A percentile compares a stretch with the other conserved stretches of the same genome.
Conservation (phyloP, 2,113 vertebrate species). For the Apteryx owenii region DNA sequence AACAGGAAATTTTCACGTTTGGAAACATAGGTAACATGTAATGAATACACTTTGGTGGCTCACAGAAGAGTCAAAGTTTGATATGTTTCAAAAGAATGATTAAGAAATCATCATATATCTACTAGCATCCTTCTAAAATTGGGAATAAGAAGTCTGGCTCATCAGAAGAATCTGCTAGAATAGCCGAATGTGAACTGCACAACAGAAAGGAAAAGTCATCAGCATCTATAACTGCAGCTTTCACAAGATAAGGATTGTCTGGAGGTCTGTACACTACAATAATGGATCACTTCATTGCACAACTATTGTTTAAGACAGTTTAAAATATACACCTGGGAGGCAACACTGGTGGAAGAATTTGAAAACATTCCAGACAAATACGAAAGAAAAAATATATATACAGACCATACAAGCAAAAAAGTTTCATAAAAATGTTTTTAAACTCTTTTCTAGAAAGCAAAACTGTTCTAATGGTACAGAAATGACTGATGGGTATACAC, state of each 20-base stretch:
- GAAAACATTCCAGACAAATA: not conserved
- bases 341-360: not conserved
- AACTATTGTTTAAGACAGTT: not conserved
- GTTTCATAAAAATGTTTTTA: not conserved
- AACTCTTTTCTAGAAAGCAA: not conserved
- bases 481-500: not conserved
- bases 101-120: not conserved
- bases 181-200: not conserved
- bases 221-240: not conserved
- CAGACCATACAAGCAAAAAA: not conserved
- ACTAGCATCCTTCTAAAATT: not conserved
- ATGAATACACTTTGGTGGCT: not conserved
- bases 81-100: not conserved
- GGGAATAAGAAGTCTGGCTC: slow-evolving; percentile 29
- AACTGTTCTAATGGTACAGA: not conserved
- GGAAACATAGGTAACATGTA: not conserved
- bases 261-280: not conserved
- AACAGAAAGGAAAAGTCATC: not conserved
- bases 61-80: not conserved
- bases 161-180: not conserved
- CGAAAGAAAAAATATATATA: not conserved
- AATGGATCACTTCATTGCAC: not conserved
- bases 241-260: not conserved
- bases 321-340: not conserved
- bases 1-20: not conserved